These are phyloP conservation scores for Bibio marci DNA, from an alignment of 2,888 invertebrate species.

Conservation along the genomic window DNA sequence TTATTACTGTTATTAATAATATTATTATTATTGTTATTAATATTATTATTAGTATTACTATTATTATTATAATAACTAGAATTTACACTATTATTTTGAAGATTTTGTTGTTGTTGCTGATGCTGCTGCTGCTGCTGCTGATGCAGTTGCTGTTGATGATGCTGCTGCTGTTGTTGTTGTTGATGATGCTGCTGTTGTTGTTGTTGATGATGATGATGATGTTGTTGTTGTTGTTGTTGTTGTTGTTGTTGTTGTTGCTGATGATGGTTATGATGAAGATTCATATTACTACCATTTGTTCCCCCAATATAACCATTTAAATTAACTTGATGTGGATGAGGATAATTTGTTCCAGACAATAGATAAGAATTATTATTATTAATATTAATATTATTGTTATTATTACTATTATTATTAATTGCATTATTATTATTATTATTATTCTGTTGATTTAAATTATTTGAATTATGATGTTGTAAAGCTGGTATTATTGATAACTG, in stretches of 20 bases:
- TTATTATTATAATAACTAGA: constrained; percentile 6
- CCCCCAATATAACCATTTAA: constrained; percentile 13
- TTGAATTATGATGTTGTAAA: constrained; percentile 14
- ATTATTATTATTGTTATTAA: too few species aligned
- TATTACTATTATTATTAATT: constrained; percentile 6
- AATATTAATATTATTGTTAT: too few species aligned
- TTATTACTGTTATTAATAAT: too few species aligned
- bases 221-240: constrained; percentile 12
- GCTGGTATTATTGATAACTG: constrained; percentile 18
- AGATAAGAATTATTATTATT: constrained; percentile 8
- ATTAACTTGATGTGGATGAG: constrained; percentile 12
- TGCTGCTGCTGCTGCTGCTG: constrained; percentile 15
- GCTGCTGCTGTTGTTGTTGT: constrained; percentile 14
- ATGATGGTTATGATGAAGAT: constrained; percentile 18
- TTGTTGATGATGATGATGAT: constrained; percentile 11
- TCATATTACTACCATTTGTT: constrained; percentile 11
- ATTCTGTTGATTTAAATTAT: constrained; percentile 14
- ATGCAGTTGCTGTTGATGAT: constrained; percentile 12
- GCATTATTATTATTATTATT: constrained; percentile 16
- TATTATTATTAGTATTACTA: too few species aligned
- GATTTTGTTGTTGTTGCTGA: constrained; percentile 8
- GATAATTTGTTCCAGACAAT: constrained; percentile 13
- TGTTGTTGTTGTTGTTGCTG: constrained; percentile 7
- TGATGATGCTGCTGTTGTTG: constrained; percentile 12
- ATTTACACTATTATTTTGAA: constrained; percentile 3